Conservation (phyloP, 2,797 vertebrate species). For the Gymnopithys bicolor region DNA sequence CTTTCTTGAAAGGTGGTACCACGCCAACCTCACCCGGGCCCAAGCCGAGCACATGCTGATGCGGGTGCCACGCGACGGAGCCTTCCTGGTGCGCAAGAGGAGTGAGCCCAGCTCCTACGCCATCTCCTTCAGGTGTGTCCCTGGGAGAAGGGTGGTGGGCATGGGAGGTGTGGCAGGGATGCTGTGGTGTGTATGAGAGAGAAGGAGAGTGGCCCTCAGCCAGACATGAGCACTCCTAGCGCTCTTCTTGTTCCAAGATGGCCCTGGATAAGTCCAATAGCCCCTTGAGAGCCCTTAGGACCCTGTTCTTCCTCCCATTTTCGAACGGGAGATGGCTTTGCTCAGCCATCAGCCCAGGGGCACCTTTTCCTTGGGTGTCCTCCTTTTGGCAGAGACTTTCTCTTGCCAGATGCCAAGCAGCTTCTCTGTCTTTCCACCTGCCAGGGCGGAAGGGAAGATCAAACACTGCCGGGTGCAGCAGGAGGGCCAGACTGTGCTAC, state of each 20-base stretch:
- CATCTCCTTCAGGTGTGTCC: conserved; percentile 93
- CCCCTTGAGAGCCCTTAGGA: background rate
- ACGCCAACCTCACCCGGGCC: conserved; percentile 90
- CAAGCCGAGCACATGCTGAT: conserved; percentile 98
- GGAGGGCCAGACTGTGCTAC: conserved; percentile 92
- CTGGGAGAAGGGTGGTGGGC: background rate
- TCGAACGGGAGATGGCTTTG: background rate
- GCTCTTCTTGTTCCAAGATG: background rate
- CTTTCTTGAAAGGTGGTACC: conserved; percentile 89
- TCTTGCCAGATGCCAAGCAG: background rate
- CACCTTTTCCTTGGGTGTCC: background rate
- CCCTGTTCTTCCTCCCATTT: background rate
- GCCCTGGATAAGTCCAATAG: background rate
- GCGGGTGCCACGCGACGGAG: conserved; percentile 95
- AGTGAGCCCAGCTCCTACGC: conserved; percentile 93
- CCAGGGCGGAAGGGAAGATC: conserved; percentile 97
- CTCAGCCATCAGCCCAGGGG: rapidly evolving
- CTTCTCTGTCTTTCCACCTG: background rate
- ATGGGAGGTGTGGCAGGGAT: background rate
- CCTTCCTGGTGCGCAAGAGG: conserved; percentile 96
- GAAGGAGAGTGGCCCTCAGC: background rate
- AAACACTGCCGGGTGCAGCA: conserved; percentile 98
- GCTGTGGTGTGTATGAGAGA: background rate
- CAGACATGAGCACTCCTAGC: background rate
- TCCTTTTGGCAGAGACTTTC: background rate